Conservation (phyloP, 2,888 invertebrate genomes). For the Copidosoma aretas region DNA sequence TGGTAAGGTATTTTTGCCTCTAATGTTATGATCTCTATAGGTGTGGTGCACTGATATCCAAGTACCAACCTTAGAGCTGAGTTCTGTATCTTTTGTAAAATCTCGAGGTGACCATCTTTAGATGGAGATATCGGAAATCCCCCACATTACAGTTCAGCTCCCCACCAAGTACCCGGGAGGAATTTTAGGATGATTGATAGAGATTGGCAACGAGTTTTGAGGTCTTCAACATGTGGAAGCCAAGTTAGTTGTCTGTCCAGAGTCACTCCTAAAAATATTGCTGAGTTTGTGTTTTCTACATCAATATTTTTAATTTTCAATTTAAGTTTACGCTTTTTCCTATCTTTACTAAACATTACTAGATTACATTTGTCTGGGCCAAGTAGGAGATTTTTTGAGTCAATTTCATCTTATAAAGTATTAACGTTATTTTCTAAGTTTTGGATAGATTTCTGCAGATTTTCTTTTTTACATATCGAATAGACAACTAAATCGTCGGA, state of each 20-base stretch:
- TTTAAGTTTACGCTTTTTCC: background rate
- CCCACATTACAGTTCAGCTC: no score
- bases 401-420: background rate
- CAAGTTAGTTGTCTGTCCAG: slow-evolving; percentile 17
- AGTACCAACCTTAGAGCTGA: slow-evolving; percentile 21
- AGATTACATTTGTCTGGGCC: background rate
- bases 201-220: slow-evolving; percentile 22
- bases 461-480: no score
- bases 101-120: no score
- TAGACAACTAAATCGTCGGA: background rate
- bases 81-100: slow-evolving; percentile 37
- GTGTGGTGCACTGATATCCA: slow-evolving; percentile 25
- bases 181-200: slow-evolving; percentile 23
- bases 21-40: slow-evolving; percentile 10
- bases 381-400: background rate
- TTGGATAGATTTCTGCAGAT: no score
- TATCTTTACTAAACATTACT: background rate
- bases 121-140: no score
- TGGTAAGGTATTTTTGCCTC: slow-evolving; percentile 21
- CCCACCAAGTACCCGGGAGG: slow-evolving; percentile 36
- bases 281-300: background rate
- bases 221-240: slow-evolving; percentile 20
- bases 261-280: slow-evolving; percentile 11
- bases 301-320: background rate
- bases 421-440: no score